These are phyloP conservation scores for Heliconius charithonia DNA, from an alignment of 2,888 invertebrate genomes.

Conservation along the genomic window DNA sequence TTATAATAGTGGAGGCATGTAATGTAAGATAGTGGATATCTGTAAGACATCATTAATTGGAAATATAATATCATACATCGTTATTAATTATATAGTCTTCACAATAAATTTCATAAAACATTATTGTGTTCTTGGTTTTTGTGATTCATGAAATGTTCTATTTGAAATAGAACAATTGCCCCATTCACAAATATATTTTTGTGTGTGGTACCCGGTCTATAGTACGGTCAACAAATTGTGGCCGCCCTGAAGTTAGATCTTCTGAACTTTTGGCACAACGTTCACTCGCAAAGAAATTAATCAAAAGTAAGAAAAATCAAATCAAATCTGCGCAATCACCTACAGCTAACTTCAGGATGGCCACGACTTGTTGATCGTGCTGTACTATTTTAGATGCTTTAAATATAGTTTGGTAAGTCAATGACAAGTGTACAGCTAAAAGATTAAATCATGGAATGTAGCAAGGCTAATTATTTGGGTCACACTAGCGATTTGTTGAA, in stretches of 20 bases:
- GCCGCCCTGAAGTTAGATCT: no score
- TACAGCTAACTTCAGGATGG: no score
- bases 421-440: slow-evolving; percentile 49
- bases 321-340: no score
- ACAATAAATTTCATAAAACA: slow-evolving; percentile 6
- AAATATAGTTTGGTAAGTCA: slow-evolving; percentile 50
- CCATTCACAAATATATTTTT: slow-evolving; percentile 45
- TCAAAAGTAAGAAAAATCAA: no score
- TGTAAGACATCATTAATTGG: neutral
- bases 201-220: slow-evolving; percentile 31
- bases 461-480: slow-evolving; percentile 60
- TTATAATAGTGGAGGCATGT: neutral
- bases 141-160: neutral
- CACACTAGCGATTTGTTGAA: slow-evolving; percentile 38
- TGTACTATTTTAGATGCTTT: slow-evolving; percentile 44
- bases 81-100: neutral
- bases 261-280: no score
- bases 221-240: no score
- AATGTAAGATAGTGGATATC: neutral
- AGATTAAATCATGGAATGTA: slow-evolving; percentile 54
- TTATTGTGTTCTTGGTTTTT: neutral
- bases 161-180: slow-evolving; percentile 17
- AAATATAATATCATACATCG: no score
- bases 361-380: no score
- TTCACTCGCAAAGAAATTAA: no score